Evolutionary conservation across 2,888 invertebrate genomes (phyloP).

Genomic region (Zonitis immaculata): DNA sequence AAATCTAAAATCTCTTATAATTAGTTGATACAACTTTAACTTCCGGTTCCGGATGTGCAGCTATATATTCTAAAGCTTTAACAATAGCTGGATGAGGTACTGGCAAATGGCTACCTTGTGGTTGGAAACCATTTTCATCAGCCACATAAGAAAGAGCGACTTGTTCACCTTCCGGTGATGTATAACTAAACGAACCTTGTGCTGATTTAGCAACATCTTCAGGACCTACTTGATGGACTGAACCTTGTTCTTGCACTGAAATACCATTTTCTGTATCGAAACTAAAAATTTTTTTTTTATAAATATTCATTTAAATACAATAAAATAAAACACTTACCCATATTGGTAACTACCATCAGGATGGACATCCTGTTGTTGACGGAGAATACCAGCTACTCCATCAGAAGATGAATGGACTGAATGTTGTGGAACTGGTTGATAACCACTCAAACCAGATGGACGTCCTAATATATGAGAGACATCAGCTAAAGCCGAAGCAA

Average conservation of each 20-base stretch:
- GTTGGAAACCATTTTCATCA: constrained; percentile 36
- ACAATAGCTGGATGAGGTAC: constrained; percentile 39
- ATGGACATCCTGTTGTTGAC: constrained; percentile 42
- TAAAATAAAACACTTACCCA: too few relatives aligned
- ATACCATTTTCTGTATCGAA: constrained; percentile 59
- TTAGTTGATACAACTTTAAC: not conserved
- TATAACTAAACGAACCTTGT: constrained; percentile 27
- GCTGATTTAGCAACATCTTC: constrained; percentile 29
- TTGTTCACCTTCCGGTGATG: constrained; percentile 35
- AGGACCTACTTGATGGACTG: constrained; percentile 44
- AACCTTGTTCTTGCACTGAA: constrained; percentile 23
- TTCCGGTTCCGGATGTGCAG: constrained; percentile 49
- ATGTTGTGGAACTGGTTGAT: not conserved
- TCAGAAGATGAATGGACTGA: not conserved
- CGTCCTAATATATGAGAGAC: constrained; percentile 31
- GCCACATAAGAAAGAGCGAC: constrained; percentile 45
- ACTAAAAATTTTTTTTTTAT: constrained; percentile 45
- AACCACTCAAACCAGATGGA: not conserved
- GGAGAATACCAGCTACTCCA: constrained; percentile 5
- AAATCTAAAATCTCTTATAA: too few relatives aligned
- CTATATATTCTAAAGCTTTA: constrained; percentile 30
- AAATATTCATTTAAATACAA: too few relatives aligned
- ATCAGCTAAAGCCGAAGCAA: constrained; percentile 11
- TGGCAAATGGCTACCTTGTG: constrained; percentile 37
- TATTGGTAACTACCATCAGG: constrained; percentile 52